phyloP scores from a whole-genome alignment of 2,113 vertebrate species.

The Heterotilapia buettikoferi region DNA sequence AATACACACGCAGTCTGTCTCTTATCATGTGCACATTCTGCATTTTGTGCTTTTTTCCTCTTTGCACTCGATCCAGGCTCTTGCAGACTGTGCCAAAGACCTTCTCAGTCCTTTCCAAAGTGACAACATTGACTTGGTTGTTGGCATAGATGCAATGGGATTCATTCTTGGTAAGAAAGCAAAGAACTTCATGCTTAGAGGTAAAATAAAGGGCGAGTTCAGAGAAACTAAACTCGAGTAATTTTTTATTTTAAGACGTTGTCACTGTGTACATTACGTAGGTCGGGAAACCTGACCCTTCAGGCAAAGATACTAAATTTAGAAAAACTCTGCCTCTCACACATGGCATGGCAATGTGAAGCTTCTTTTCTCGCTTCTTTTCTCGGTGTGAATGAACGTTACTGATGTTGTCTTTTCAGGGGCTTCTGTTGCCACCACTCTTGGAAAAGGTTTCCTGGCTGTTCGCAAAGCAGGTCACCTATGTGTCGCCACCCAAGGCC shows the following conservation, averaged over 20 bases:
- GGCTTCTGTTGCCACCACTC: constrained; percentile 55
- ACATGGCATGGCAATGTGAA: not conserved
- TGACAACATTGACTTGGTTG: constrained; percentile 78
- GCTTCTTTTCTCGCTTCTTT: not conserved
- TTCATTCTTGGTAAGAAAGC: constrained; percentile 81
- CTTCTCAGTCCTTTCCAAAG: constrained; percentile 77
- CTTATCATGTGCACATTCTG: not conserved
- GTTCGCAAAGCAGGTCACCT: constrained; percentile 82
- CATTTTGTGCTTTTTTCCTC: not conserved
- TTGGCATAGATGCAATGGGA: constrained; percentile 86
- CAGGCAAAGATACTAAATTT: constrained; percentile 35
- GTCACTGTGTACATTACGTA: not conserved
- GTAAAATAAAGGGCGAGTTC: not conserved
- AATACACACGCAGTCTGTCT: not conserved
- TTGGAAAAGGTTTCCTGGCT: constrained; percentile 81
- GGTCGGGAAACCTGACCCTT: constrained; percentile 33
- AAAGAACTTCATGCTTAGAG: not conserved
- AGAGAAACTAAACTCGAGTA: not conserved
- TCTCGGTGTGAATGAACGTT: not conserved
- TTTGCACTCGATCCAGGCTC: constrained; percentile 63
- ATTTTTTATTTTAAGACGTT: constrained; percentile 25
- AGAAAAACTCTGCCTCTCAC: not conserved
- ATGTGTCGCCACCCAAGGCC: constrained; percentile 68
- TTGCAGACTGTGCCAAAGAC: constrained; percentile 79
- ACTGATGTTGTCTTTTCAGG: constrained; percentile 55